Conservation (phyloP, 2,797 vertebrate species). For the Crocidura indochinensis region DNA sequence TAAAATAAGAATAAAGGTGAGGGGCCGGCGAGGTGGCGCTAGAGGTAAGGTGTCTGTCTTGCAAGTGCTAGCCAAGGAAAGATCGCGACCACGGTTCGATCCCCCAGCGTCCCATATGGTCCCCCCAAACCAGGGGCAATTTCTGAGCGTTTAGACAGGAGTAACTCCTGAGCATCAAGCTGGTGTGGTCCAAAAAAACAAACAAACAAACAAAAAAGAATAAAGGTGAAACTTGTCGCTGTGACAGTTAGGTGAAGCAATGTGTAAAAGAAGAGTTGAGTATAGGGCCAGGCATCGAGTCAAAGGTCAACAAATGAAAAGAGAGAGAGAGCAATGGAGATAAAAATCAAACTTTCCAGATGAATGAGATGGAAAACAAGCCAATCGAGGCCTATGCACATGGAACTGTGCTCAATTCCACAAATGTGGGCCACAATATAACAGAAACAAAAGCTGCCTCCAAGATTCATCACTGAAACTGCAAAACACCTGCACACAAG, state of each 20-base stretch:
- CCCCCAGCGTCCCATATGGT: too few species aligned
- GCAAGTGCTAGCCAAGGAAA: too few species aligned
- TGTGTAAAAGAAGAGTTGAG: neutral
- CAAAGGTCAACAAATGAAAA: neutral
- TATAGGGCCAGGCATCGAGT: neutral
- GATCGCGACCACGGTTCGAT: too few species aligned
- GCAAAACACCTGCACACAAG: slow-evolving; percentile 30
- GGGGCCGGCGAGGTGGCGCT: too few species aligned
- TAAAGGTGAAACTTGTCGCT: neutral
- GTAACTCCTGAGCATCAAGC: too few species aligned
- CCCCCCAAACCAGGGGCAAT: too few species aligned
- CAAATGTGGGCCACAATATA: slow-evolving; percentile 32
- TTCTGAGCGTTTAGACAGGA: too few species aligned
- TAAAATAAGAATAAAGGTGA: neutral
- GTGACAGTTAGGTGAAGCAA: neutral
- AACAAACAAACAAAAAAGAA: too few species aligned
- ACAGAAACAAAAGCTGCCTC: slow-evolving; percentile 46
- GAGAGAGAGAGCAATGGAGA: too few species aligned
- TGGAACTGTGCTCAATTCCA: slow-evolving; percentile 4
- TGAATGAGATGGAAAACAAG: neutral
- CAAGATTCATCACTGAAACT: slow-evolving; percentile 20
- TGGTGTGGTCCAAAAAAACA: too few species aligned
- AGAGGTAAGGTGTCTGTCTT: too few species aligned
- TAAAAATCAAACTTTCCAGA: neutral
- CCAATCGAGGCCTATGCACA: neutral